phyloP scores from a whole-genome alignment of 1,140 invertebrate genomes.

The Zaprionus lachaisei region DNA sequence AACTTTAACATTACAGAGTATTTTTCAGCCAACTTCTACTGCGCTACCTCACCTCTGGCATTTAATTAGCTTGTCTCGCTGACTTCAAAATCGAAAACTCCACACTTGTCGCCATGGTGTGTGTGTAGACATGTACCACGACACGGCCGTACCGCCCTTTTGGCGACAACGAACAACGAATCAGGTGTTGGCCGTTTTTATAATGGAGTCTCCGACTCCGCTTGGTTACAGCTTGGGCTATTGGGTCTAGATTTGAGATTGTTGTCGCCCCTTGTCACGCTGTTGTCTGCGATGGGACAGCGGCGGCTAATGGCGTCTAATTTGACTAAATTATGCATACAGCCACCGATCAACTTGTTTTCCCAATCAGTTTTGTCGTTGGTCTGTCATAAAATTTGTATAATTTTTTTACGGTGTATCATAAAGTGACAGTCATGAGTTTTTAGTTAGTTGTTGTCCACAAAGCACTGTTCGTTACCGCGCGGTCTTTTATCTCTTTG shows the following conservation, averaged over 20 bases:
- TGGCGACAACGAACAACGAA: conserved; percentile 54
- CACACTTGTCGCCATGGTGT: conserved; percentile 53
- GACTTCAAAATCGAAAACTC: conserved; percentile 15
- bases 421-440: conserved; percentile 74
- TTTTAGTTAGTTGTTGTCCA: conserved; percentile 65
- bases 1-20: background rate
- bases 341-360: conserved; percentile 75
- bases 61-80: conserved; percentile 63
- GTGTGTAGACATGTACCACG: conserved; percentile 17
- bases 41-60: background rate
- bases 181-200: conserved; percentile 63
- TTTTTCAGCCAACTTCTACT: background rate
- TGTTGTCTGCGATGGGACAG: background rate
- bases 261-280: conserved; percentile 26
- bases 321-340: conserved; percentile 78
- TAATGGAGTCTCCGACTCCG: conserved; percentile 34
- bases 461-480: conserved; percentile 29
- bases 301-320: conserved; percentile 66
- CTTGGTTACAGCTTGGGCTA: background rate
- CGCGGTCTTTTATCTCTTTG: conserved; percentile 63
- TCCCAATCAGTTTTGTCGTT: conserved; percentile 78
- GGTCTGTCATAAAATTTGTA: conserved; percentile 79
- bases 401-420: conserved; percentile 72
- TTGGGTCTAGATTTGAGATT: background rate
- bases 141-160: conserved; percentile 40